These are phyloP conservation scores for Amiota minor DNA, from an alignment of 2,888 invertebrate genomes.

Conservation along the genomic window DNA sequence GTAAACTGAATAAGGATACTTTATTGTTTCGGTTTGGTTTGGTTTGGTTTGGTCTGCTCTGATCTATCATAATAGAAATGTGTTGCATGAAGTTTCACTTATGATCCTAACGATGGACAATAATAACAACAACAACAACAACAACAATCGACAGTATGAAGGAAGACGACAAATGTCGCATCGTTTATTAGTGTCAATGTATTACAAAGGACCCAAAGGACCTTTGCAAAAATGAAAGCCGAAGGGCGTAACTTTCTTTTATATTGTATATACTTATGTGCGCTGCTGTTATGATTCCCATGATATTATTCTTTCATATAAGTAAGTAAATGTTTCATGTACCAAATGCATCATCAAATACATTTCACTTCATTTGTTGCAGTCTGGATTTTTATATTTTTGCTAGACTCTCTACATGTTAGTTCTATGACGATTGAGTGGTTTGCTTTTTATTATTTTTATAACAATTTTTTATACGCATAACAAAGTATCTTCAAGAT, in stretches of 20 bases:
- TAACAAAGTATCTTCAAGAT: neutral
- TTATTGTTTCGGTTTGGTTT: neutral
- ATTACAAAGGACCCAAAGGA: slow-evolving; percentile 44
- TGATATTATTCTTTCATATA: slow-evolving; percentile 44
- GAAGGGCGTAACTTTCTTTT: slow-evolving; percentile 2
- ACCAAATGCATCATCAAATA: too few relatives aligned
- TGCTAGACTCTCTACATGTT: neutral
- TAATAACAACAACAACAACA: slow-evolving; percentile 41
- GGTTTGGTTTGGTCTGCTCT: slow-evolving; percentile 1
- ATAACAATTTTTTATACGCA: neutral
- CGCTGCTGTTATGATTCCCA: slow-evolving; percentile 42
- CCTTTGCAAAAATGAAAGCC: slow-evolving; percentile 31
- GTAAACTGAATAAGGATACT: neutral
- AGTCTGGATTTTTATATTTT: neutral
- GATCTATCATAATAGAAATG: slow-evolving; percentile 30
- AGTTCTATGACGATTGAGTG: neutral
- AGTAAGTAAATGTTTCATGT: slow-evolving; percentile 15
- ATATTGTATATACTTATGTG: slow-evolving; percentile 19
- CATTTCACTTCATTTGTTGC: too few relatives aligned
- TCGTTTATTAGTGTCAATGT: slow-evolving; percentile 52
- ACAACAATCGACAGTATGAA: neutral
- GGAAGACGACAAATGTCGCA: slow-evolving; percentile 39
- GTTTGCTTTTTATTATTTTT: neutral
- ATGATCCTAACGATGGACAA: slow-evolving; percentile 33
- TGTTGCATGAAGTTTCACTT: slow-evolving; percentile 35